Evolutionary conservation across 2,113 vertebrate genomes (phyloP).

Genomic region (Ellobius talpinus): DNA sequence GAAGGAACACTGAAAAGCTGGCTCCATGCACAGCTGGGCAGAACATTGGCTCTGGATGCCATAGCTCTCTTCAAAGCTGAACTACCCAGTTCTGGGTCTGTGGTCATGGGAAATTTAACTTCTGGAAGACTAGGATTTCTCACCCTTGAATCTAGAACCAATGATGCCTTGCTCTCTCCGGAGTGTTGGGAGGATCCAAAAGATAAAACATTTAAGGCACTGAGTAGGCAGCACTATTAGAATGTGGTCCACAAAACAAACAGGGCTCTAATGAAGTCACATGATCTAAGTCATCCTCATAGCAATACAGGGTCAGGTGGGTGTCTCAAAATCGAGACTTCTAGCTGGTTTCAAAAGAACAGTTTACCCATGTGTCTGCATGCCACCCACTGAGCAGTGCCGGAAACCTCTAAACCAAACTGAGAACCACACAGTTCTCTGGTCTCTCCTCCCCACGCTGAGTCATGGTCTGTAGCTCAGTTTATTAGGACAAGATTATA

Average conservation of each 20-base stretch:
- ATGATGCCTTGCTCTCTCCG: fast-evolving
- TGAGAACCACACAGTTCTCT: background rate
- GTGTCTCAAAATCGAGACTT: background rate
- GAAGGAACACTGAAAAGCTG: fast-evolving
- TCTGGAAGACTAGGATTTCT: background rate
- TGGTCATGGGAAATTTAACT: background rate
- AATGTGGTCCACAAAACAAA: background rate
- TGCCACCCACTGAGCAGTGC: background rate
- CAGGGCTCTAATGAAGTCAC: background rate
- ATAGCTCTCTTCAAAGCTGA: background rate
- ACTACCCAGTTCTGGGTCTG: background rate
- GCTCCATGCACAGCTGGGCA: fast-evolving
- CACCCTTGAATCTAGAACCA: background rate
- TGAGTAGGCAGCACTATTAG: fast-evolving
- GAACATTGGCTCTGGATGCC: too few relatives aligned
- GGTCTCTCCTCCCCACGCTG: background rate
- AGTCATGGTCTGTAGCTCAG: background rate
- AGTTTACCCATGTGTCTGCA: background rate
- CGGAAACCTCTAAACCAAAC: too few relatives aligned
- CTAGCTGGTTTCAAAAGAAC: background rate
- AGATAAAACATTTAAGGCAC: fast-evolving
- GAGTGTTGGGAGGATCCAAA: background rate
- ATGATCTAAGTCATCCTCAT: background rate
- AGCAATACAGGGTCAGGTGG: background rate
- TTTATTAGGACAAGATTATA: background rate